These are phyloP conservation scores for Cherax destructor DNA, from an alignment of 1,140 invertebrate species.

Conservation along the genomic window DNA sequence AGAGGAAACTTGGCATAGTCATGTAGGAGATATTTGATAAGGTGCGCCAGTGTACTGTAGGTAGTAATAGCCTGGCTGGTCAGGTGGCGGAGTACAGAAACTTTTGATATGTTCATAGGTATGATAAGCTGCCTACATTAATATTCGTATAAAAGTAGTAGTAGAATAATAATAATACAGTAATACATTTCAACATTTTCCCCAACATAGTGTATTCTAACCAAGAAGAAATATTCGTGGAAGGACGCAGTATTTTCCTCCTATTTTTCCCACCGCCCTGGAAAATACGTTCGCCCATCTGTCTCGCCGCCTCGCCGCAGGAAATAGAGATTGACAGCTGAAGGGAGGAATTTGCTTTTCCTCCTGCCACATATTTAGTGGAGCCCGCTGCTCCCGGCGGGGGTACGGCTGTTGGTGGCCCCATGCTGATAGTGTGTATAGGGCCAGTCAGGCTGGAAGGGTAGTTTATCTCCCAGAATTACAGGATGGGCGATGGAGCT, in stretches of 20 bases:
- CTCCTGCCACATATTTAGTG: background rate
- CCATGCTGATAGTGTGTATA: too few relatives aligned
- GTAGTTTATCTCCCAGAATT: too few relatives aligned
- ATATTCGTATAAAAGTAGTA: too few relatives aligned
- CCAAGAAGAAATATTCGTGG: background rate
- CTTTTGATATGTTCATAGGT: too few relatives aligned
- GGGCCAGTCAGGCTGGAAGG: background rate
- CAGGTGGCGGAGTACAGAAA: too few relatives aligned
- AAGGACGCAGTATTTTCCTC: background rate
- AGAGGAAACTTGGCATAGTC: too few relatives aligned
- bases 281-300: slow-evolving; percentile 6
- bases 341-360: slow-evolving; percentile 1
- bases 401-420: background rate
- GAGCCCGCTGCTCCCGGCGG: background rate
- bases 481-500: too few relatives aligned
- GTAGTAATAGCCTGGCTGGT: too few relatives aligned
- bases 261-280: background rate
- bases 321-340: slow-evolving; percentile 16
- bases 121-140: too few relatives aligned
- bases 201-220: background rate
- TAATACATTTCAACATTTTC: background rate
- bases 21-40: too few relatives aligned
- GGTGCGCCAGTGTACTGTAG: too few relatives aligned
- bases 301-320: background rate
- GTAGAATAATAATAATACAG: too few relatives aligned